Evolutionary conservation across 2,113 vertebrate species (phyloP).

Genomic region (Callocephalon fimbriatum): DNA sequence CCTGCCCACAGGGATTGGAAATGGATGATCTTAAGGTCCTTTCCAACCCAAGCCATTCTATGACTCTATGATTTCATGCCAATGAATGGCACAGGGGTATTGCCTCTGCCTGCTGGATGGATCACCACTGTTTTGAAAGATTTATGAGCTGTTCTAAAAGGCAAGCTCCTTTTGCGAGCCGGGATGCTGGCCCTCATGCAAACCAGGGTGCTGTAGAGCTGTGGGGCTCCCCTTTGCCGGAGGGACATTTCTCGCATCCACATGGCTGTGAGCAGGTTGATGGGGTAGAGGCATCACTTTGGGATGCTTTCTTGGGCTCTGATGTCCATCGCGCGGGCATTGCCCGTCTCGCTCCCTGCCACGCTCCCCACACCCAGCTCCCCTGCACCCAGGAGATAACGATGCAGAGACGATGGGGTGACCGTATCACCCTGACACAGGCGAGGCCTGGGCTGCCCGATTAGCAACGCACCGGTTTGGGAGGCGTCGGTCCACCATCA

Average conservation of each 20-base stretch:
- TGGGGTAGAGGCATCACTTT: accelerated
- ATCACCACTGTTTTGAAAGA: neutral
- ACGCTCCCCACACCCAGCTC: neutral
- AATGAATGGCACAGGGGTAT: neutral
- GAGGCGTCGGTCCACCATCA: accelerated
- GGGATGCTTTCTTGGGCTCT: neutral
- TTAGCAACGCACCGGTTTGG: accelerated
- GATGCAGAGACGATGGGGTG: accelerated
- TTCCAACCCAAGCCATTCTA: neutral
- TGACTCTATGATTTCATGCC: neutral
- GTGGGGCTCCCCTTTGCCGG: neutral
- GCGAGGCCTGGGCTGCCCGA: neutral
- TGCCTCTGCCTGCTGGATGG: neutral
- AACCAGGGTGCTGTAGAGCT: accelerated
- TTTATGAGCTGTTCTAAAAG: neutral
- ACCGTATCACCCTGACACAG: accelerated
- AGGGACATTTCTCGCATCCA: neutral
- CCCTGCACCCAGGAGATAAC: neutral
- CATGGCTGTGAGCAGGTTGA: accelerated
- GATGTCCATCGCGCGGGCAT: accelerated
- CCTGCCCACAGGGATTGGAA: neutral
- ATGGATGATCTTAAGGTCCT: neutral
- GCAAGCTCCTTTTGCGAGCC: neutral
- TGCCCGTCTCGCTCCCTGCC: neutral
- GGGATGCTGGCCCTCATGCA: neutral